Base-by-base conservation (phyloP, 2,888 invertebrate genomes). In the Rhopalosiphum nymphaeae region DNA sequence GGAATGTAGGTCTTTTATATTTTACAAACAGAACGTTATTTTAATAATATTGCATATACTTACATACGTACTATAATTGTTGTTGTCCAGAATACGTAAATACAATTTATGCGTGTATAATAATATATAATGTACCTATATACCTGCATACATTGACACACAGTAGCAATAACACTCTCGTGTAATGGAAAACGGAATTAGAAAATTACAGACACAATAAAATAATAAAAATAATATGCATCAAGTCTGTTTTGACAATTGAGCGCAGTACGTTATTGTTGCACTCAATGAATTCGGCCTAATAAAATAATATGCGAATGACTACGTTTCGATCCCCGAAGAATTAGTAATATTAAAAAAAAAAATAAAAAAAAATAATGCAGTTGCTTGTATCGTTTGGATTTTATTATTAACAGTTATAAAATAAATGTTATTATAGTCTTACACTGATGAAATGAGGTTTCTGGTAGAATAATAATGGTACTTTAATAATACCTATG, bases 261-360 rank as follows among this genome's bases (percentile, higher is more conserved):
- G 7, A 56, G 53, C 29, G 84, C 91, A 85, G 56, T 85, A 44
- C 56, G 56, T 42, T 46, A n/a, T 53, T 26, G 42, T 86, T 29
- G 46, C 44, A 36, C 29, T 56, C 84, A n/a, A 56, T 53, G 53
- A 49, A 16, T 84, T 91, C 42, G 42, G 26, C 36, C 84, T 29
- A 91, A 36, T 67, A 67, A 91, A 91, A 91, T 49, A 49, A 49
- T 91, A 67, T 53, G 11, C 29, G n/a, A n/a, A 16, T 67, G 29
- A 16, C 7, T 46, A 46, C 21, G 53, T 53, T 53, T 16, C 86
- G 16, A 11, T 16, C 1, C 16, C 13, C 13, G 5, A 13, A 29
- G n/a, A 87, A 87, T n/a, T 49, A 3, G 46, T 13, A 16, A 86
- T 86, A 86, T 25, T 42, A 49, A 49, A 16, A n/a, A n/a, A 49